Evolutionary conservation across 2,113 vertebrate species (phyloP), one percentile per base, ranked within the genome.

Genomic region (Tetrax tetrax): DNA sequence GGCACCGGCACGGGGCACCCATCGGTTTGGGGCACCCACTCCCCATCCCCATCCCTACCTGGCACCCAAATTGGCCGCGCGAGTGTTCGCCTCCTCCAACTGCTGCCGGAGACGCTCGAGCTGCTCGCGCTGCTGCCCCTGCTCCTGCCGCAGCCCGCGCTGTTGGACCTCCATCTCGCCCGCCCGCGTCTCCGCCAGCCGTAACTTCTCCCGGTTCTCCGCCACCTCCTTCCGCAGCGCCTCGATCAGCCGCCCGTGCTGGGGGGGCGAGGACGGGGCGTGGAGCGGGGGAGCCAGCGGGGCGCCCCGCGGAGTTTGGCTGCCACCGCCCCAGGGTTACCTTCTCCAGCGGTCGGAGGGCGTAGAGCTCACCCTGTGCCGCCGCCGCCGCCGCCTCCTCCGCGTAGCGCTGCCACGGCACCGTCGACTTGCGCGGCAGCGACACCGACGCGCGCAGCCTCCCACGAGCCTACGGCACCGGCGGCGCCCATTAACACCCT

Each of bases 171-270:
- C 61, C 78, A 96, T 29, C n/a, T 87, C 92, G 6, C 94, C 77
- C 56, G 72, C 77, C n/a, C 93, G 92, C 13, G 65, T 83, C 2
- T 90, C 96, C 17, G 90, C 53, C 41, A 61, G 25, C 61, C 22
- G 98, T 83, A 99, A 97, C 82, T 98, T 98, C 37, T 99, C 98
- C 21, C 85, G 91, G 16, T 98, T 71, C 10, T 95, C 80, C 1
- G 89, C 89, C 90, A 99, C 97, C 88, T 98, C 95, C 16, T 95
- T 87, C 57, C 93, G 93, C 53, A 99, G 96, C 19, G 98, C 98
- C 9, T 96, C 94, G 38, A 99, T 89, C 91, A 98, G 97, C 35
- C 97, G 93, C 43, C 97, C 92, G 10, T 98, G 98, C 98, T 98
- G 93, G 21, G 7, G 33, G 9, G 6, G 38, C 7, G 4, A 28